A percentile compares a stretch with the other conserved stretches of the same genome.
phyloP scores from a whole-genome alignment of 2,113 vertebrate genomes.

The Rhea pennata region DNA sequence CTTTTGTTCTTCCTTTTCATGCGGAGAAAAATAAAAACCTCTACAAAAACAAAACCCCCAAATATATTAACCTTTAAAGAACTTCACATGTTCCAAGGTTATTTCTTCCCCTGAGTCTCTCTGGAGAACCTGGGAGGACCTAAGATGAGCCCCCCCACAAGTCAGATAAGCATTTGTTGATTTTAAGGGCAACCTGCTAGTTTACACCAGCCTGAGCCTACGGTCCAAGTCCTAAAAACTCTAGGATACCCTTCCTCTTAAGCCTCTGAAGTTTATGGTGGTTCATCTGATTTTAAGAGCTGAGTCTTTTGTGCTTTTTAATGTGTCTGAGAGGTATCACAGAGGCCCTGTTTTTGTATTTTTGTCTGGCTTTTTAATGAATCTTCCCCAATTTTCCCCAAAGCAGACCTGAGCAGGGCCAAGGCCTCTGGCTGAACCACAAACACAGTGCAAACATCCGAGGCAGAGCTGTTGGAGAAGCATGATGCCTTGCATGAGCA shows the following conservation, averaged over 20 bases:
- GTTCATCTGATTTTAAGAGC: not conserved
- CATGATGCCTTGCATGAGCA: not conserved
- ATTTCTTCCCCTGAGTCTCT: not conserved
- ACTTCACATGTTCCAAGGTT: not conserved
- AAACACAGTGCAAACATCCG: not conserved
- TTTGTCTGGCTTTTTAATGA: not conserved
- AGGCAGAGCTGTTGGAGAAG: not conserved
- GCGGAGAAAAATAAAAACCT: not conserved
- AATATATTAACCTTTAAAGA: slow-evolving; percentile 27
- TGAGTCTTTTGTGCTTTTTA: not conserved
- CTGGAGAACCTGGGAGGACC: not conserved
- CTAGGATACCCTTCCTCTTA: not conserved
- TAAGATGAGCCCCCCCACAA: not conserved
- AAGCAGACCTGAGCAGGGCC: not conserved
- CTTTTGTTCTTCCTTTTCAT: not conserved
- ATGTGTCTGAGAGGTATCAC: not conserved
- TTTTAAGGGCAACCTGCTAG: slow-evolving; percentile 17
- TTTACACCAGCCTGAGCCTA: not conserved
- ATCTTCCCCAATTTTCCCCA: not conserved
- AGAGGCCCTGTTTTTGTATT: not conserved
- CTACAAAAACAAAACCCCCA: not conserved
- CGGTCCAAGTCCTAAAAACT: not conserved
- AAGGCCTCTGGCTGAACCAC: not conserved
- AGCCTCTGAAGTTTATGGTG: not conserved
- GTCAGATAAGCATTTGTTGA: not conserved